phyloP scores from a whole-genome alignment of 2,113 vertebrate species.

The Scalopus aquaticus region DNA sequence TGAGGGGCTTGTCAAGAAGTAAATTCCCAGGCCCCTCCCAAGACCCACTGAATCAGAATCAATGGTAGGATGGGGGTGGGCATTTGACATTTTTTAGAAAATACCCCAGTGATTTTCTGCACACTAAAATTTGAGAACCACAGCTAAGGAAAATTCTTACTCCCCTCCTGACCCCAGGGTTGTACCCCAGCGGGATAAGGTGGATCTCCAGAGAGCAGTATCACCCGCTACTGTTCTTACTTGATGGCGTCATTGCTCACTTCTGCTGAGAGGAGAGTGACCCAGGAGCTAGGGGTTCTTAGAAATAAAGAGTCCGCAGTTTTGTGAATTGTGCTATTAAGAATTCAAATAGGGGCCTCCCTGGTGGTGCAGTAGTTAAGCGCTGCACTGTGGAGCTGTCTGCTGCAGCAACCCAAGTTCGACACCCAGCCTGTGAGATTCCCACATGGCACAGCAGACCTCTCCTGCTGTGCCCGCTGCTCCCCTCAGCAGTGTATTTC shows the following conservation, averaged over 20 bases:
- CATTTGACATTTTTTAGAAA: not conserved
- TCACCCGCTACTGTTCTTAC: not conserved
- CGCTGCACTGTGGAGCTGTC: no score
- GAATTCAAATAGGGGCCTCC: not conserved
- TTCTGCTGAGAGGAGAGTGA: not conserved
- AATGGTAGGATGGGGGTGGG: fast-evolving
- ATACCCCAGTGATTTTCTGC: not conserved
- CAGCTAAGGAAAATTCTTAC: not conserved
- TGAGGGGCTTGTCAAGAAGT: not conserved
- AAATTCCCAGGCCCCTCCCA: not conserved
- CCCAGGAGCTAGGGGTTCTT: not conserved
- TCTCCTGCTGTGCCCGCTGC: no score
- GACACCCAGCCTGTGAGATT: no score
- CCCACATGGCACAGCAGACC: no score
- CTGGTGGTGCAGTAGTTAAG: no score
- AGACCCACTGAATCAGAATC: not conserved
- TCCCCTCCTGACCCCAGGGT: not conserved
- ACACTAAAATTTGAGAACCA: not conserved
- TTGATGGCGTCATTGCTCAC: not conserved
- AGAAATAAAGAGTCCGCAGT: not conserved
- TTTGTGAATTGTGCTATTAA: not conserved
- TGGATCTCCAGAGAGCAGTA: not conserved
- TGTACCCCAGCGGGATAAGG: not conserved
- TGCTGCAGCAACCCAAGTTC: no score
- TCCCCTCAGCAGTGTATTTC: no score